Conservation (phyloP, 2,888 invertebrate genomes). For the Pristionchus japonicus region DNA sequence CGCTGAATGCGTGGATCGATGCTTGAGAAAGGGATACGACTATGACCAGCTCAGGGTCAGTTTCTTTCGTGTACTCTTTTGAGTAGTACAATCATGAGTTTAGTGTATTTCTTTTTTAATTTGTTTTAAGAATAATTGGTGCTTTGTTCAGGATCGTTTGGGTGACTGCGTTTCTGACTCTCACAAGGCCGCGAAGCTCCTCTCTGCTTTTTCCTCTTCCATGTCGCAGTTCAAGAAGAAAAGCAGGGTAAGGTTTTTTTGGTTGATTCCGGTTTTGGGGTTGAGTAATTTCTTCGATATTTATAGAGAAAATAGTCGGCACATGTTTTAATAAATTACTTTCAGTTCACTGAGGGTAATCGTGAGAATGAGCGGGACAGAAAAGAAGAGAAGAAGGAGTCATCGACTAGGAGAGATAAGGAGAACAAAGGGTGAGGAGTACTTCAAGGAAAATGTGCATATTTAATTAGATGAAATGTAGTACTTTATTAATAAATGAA, state of each 20-base stretch:
- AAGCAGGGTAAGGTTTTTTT: conserved; percentile 48
- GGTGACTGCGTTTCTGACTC: conserved; percentile 54
- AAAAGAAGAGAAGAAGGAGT: conserved; percentile 38
- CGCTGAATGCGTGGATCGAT: conserved; percentile 57
- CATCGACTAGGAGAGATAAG: neutral
- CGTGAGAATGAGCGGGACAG: neutral
- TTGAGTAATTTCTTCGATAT: too few relatives aligned
- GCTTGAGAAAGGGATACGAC: conserved; percentile 61
- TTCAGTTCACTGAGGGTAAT: conserved; percentile 41
- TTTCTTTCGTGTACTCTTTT: neutral
- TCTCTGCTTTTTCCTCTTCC: conserved; percentile 53
- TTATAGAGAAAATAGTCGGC: too few relatives aligned
- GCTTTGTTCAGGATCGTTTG: conserved; percentile 52
- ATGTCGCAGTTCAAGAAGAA: conserved; percentile 60
- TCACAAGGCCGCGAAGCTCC: conserved; percentile 57
- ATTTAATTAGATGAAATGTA: neutral
- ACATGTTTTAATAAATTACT: neutral
- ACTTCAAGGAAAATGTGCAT: neutral
- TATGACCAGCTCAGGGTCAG: conserved; percentile 58
- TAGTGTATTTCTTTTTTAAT: neutral
- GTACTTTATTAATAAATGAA: neutral
- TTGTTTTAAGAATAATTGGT: neutral
- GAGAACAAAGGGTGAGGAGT: conserved; percentile 33
- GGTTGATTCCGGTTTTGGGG: too few relatives aligned
- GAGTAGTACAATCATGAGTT: neutral